Conservation (phyloP, 1,140 invertebrate genomes). For the Lepidurus packardi region DNA sequence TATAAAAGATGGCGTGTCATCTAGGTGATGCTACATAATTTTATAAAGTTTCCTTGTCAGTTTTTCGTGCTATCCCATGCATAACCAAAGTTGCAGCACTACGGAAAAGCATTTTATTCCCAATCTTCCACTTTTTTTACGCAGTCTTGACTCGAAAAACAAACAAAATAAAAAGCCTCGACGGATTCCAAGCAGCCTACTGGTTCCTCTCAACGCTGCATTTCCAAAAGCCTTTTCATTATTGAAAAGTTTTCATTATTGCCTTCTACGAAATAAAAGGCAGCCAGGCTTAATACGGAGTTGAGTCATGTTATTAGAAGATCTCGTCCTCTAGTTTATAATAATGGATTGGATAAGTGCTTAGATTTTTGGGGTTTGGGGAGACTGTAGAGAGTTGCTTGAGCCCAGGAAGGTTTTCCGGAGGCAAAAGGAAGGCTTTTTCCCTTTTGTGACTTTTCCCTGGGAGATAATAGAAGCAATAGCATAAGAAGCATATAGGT, state of each 20-base stretch:
- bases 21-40: background rate
- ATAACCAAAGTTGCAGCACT: background rate
- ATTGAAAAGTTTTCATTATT: background rate
- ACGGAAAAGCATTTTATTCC: background rate
- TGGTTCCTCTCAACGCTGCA: background rate
- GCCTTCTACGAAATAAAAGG: background rate
- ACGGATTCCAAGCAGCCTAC: background rate
- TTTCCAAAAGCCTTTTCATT: background rate
- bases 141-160: background rate
- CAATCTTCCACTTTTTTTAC: background rate
- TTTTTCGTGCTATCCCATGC: background rate
- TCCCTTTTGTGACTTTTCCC: background rate
- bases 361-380: background rate
- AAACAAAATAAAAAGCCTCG: background rate
- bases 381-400: background rate
- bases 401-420: background rate
- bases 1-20: background rate
- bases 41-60: background rate
- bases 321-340: background rate
- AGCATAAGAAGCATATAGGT: background rate
- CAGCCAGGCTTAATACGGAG: background rate
- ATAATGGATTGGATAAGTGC: background rate
- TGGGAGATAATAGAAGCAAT: slow-evolving; percentile 12
- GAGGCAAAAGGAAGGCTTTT: background rate
- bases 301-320: background rate